Evolutionary conservation across 2,113 vertebrate species (phyloP).

Genomic region (Motacilla tschutschensis): DNA sequence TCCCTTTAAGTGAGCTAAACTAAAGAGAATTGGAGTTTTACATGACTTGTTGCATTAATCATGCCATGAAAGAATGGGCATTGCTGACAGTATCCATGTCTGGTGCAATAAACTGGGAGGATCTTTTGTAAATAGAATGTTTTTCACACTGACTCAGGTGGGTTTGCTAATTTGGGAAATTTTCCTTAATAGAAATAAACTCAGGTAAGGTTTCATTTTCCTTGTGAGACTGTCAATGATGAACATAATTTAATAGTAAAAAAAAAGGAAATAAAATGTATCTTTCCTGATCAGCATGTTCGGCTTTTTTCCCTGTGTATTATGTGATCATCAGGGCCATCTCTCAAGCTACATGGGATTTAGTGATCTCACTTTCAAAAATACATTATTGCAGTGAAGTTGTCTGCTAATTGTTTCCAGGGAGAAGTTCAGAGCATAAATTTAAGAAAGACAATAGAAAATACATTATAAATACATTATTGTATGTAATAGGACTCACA

Average conservation of each 20-base stretch:
- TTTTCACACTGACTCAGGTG: background rate
- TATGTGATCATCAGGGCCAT: background rate
- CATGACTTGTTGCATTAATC: background rate
- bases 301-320: background rate
- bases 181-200: background rate
- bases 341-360: background rate
- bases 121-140: background rate
- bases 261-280: conserved; percentile 1
- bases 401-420: background rate
- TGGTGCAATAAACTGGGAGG: background rate
- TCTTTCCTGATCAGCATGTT: background rate
- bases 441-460: background rate
- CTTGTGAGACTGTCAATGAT: background rate
- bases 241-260: background rate
- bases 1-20: background rate
- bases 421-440: background rate
- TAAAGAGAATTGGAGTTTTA: background rate
- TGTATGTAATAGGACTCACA: background rate
- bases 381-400: background rate
- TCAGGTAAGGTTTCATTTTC: background rate
- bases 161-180: background rate
- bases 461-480: background rate
- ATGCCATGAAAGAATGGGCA: background rate
- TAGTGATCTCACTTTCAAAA: background rate
- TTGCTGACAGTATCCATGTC: background rate